Evolutionary conservation across 2,797 vertebrate genomes (phyloP), one percentile per base, ranked within the genome.

Genomic region (Podargus strigoides): DNA sequence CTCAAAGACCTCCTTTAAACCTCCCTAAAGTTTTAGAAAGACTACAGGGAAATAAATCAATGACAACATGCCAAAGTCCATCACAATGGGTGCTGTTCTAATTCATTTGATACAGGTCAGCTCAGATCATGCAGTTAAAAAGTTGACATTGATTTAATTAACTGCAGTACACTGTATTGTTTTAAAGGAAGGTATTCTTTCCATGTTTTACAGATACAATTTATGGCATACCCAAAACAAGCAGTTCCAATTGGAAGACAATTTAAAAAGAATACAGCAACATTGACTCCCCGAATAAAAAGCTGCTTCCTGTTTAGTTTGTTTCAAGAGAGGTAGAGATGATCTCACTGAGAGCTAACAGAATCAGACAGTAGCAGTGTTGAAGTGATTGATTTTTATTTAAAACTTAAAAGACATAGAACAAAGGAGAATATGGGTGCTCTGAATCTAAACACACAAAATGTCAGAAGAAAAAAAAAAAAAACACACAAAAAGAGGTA

Each of bases 121-220:
- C 27, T 89, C 66, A 81, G 79, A 91, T 95, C 76, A 92, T 68
- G 66, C 26, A 78, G 47, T 32, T 94, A 69, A 62, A 73, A 93
- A 87, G 36, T 7, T 93, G 72, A 91, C 37, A 56, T 89, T 89
- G 76, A 91, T 95, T 91, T 92, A 95, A 96, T 95, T 89, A 95
- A 76, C 47, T 85, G 52, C 34, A 89, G 27, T 83, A 69, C 28
- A 41, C n/a, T 77, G 32, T 80, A 75, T 63, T 91, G 41, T 88
- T 94, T 92, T 73, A 77, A 93, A 67, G 84, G 9, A 36, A 90
- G 50, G 81, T 82, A 81, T 34, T 73, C 15, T 93, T 94, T 78
- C 55, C 10, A 55, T 69, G 70, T 62, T 95, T 90, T 83, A 92
- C 18, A 41, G 58, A 77, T 32, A 85, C 23, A 34, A 78, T 94